Conservation (phyloP, 2,888 invertebrate genomes). For the Drosophila fungiperda region DNA sequence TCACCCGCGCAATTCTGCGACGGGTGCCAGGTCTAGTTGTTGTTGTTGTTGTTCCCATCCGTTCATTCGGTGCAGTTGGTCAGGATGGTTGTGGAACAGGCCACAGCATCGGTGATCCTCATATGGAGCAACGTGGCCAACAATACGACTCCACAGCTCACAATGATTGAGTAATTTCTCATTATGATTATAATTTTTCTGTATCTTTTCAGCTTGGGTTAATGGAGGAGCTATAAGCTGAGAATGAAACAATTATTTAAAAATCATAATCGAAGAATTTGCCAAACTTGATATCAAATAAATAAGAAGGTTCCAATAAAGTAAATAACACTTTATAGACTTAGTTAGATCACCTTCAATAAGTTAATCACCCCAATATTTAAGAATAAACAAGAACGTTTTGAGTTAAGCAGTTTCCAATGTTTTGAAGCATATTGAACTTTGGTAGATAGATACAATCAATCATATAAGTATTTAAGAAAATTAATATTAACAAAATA, state of each 20-base stretch:
- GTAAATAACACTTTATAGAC: neutral
- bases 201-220: too few relatives aligned
- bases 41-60: constrained; percentile 37
- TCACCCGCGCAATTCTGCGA: neutral
- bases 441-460: neutral
- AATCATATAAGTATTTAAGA: neutral
- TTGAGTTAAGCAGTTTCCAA: neutral
- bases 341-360: constrained; percentile 13
- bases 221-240: too few relatives aligned
- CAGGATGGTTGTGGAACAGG: constrained; percentile 24
- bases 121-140: constrained; percentile 25
- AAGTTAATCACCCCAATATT: neutral
- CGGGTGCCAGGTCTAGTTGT: neutral
- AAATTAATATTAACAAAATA: neutral
- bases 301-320: neutral
- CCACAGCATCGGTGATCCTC: constrained; percentile 29
- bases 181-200: too few relatives aligned
- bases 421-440: neutral
- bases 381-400: too few relatives aligned
- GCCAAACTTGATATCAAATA: neutral
- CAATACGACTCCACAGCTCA: constrained; percentile 19
- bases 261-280: neutral
- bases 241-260: too few relatives aligned
- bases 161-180: constrained; percentile 1
- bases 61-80: constrained; percentile 38